Base-by-base conservation (phyloP, 1,140 invertebrate genomes). In the Hylaeus anthracinus region DNA sequence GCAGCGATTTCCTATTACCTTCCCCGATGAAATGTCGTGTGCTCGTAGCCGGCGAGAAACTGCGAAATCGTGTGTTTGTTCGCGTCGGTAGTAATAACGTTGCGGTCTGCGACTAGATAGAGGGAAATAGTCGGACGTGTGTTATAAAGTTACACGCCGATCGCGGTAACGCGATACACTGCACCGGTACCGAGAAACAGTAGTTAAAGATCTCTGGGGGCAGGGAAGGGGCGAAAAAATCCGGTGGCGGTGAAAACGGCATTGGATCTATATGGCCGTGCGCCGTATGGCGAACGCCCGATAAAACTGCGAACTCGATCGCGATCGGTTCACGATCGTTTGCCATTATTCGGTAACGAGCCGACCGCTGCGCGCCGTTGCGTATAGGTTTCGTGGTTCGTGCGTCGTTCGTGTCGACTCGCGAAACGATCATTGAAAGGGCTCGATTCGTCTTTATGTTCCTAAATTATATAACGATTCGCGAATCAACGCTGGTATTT, bases 81-180 rank as follows among this genome's bases (percentile, higher is more conserved):
- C 48, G 45, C 37, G 51, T 73, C 70, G 51, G 51, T 73, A 58
- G 77, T 79, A 79, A 79, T 73, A 79, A 79, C 77, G 58, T 73
- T 79, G 77, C 70, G 77, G 77, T 79, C 77, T 79, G 48, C 56
- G 61, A 56, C 39, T 51, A 15, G 53, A 79, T 51, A 65, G 77
- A 73, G 71, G 56, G 71, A 79, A 79, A 79, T 69, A 80, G 64
- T 67, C 61, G 43, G n/a, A 48, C n/a, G 4, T 37, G 41, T 74
- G 72, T 80, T 74, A 79, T 79, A 73, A 65, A 73, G 61, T 79
- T 79, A 80, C 72, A 15, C 51, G 37, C 45, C 45, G 79, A 80
- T 74, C 78, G 37, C 9, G 53, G 77, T 80, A 80, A 80, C 79
- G 72, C 79, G 79, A 80, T 80, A 80, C 55, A 69, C 65, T 75